These are phyloP conservation scores for Agapetus fuscipes DNA, from an alignment of 2,888 invertebrate genomes.

Conservation along the genomic window DNA sequence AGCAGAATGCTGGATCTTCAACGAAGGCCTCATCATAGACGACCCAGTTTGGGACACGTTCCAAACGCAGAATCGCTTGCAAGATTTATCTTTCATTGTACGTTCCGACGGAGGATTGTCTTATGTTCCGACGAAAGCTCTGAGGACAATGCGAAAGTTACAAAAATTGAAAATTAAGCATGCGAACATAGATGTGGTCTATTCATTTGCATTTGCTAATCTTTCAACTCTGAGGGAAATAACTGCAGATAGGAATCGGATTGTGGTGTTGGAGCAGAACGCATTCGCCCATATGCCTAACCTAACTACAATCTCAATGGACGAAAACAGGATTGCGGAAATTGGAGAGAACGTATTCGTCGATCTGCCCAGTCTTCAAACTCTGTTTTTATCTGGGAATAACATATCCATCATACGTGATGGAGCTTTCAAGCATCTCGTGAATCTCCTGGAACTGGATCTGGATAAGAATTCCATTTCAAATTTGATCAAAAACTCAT, in stretches of 20 bases:
- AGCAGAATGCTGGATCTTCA: slow-evolving; percentile 71
- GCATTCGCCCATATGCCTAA: slow-evolving; percentile 66
- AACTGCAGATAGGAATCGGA: slow-evolving; percentile 58
- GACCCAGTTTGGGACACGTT: slow-evolving; percentile 69
- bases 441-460: slow-evolving; percentile 69
- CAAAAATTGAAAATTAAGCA: slow-evolving; percentile 61
- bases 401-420: slow-evolving; percentile 76
- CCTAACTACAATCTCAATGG: slow-evolving; percentile 58
- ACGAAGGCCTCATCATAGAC: slow-evolving; percentile 54
- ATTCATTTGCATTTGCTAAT: slow-evolving; percentile 65
- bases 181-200: slow-evolving; percentile 59
- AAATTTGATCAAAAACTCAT: slow-evolving; percentile 65
- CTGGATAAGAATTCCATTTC: slow-evolving; percentile 68
- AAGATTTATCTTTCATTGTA: slow-evolving; percentile 62
- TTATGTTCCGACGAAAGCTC: slow-evolving; percentile 61
- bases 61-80: slow-evolving; percentile 58
- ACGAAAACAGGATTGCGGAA: slow-evolving; percentile 67
- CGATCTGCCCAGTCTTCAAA: slow-evolving; percentile 60
- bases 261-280: slow-evolving; percentile 55
- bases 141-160: slow-evolving; percentile 56
- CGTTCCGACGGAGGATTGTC: slow-evolving; percentile 58
- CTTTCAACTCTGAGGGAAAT: slow-evolving; percentile 58
- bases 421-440: slow-evolving; percentile 66
- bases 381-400: slow-evolving; percentile 77
- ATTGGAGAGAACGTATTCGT: slow-evolving; percentile 64